Evolutionary conservation across 2,888 invertebrate genomes (phyloP).

Genomic region (Parnassius glacialis): DNA sequence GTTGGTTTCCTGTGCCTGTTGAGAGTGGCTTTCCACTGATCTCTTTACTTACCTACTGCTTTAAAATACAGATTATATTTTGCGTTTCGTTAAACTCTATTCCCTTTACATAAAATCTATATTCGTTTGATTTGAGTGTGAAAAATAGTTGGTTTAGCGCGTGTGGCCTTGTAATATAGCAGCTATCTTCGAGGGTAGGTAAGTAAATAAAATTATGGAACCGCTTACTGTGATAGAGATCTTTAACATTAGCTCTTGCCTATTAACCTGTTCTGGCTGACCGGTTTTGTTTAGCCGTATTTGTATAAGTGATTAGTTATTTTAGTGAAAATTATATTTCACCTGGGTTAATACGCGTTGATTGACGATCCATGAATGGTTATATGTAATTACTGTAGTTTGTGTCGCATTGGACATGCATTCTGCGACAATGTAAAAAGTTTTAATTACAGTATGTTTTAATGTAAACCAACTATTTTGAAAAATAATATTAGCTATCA

Average conservation of each 20-base stretch:
- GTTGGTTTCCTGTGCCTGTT: slow-evolving; percentile 45
- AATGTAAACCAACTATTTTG: too few relatives aligned
- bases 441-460: too few relatives aligned
- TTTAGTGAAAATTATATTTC: too few relatives aligned
- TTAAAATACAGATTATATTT: slow-evolving; percentile 30
- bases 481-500: too few relatives aligned
- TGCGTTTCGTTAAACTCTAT: slow-evolving; percentile 27
- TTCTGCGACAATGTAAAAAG: too few relatives aligned
- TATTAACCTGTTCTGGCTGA: neutral
- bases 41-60: slow-evolving; percentile 48
- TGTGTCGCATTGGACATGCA: too few relatives aligned
- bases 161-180: slow-evolving; percentile 33
- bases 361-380: too few relatives aligned
- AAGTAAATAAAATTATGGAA: slow-evolving; percentile 30
- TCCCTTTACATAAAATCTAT: slow-evolving; percentile 16
- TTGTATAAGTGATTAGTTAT: neutral
- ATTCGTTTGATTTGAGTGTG: slow-evolving; percentile 24
- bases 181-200: slow-evolving; percentile 25
- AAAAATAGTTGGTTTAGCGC: slow-evolving; percentile 20
- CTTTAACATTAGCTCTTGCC: slow-evolving; percentile 3
- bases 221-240: slow-evolving; percentile 25
- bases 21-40: slow-evolving; percentile 49
- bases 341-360: too few relatives aligned
- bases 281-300: neutral
- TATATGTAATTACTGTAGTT: too few relatives aligned